Conservation (phyloP, 2,888 invertebrate species). For the Oxytorus armatus region DNA sequence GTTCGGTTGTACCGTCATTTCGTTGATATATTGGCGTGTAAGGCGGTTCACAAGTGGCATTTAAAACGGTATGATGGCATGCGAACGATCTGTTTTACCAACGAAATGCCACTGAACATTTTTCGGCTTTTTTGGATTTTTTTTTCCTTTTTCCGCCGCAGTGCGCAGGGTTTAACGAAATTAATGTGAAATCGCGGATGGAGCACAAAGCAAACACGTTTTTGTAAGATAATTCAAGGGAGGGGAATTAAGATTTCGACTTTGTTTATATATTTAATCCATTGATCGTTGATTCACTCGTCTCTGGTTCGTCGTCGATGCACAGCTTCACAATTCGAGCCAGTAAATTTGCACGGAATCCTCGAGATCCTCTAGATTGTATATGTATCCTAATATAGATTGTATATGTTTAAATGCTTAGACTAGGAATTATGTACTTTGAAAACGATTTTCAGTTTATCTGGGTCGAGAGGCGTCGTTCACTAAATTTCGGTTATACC, state of each 20-base stretch:
- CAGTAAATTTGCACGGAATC: background rate
- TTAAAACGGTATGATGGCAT: too few species aligned
- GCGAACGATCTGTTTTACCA: too few species aligned
- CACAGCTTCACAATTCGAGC: constrained; percentile 25
- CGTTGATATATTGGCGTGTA: background rate
- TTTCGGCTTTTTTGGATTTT: too few species aligned
- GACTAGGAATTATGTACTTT: constrained; percentile 37
- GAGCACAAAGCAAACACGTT: too few species aligned
- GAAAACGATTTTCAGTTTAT: constrained; percentile 40
- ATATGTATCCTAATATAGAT: too few species aligned
- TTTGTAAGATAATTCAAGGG: too few species aligned
- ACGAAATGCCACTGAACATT: too few species aligned
- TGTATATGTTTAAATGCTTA: background rate
- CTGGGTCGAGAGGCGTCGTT: constrained; percentile 37
- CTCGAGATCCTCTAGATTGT: background rate
- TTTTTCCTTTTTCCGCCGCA: too few species aligned
- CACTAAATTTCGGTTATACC: constrained; percentile 13
- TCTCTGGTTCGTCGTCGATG: constrained; percentile 15
- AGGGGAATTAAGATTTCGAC: too few species aligned
- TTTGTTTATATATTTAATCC: too few species aligned
- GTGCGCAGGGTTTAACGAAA: too few species aligned
- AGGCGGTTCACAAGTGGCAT: background rate
- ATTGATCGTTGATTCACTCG: constrained; percentile 3
- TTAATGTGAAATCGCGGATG: too few species aligned
- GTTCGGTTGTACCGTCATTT: constrained; percentile 3